These are phyloP conservation scores for Cisticola juncidis DNA, from an alignment of 2,113 vertebrate species.

Conservation along the genomic window DNA sequence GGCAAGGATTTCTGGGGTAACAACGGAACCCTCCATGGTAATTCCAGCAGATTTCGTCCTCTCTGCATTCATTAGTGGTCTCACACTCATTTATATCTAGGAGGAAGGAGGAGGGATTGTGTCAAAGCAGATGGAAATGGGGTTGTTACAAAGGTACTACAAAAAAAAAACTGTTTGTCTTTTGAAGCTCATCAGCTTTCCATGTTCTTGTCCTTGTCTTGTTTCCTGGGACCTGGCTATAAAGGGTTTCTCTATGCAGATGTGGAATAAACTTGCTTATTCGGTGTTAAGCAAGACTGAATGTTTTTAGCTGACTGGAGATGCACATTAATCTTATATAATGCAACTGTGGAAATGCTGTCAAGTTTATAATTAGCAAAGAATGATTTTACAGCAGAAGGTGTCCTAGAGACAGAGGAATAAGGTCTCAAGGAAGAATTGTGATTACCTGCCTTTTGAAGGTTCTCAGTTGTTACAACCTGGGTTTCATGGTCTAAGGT, in stretches of 20 bases:
- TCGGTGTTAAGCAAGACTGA: background rate
- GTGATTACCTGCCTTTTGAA: background rate
- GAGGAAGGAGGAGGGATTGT: background rate
- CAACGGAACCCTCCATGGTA: slow-evolving; percentile 94
- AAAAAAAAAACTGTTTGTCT: background rate
- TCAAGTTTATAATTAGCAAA: background rate
- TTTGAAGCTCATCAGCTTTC: background rate
- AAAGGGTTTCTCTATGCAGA: background rate
- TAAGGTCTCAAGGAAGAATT: background rate
- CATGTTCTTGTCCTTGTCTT: background rate
- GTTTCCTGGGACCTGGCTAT: background rate
- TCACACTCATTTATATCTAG: slow-evolving; percentile 97
- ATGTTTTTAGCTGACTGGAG: background rate
- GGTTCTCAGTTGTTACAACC: background rate
- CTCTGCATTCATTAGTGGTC: slow-evolving; percentile 86
- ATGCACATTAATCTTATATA: background rate
- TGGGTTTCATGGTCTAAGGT: background rate
- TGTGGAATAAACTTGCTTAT: background rate
- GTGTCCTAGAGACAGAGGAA: background rate
- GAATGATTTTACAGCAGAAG: background rate
- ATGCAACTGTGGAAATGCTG: background rate
- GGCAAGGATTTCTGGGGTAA: slow-evolving; percentile 93
- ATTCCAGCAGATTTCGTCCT: slow-evolving; percentile 97
- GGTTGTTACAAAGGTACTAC: background rate
- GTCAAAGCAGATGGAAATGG: background rate